Conservation (phyloP, 2,888 invertebrate species). For the Meghimatium bilineatum region DNA sequence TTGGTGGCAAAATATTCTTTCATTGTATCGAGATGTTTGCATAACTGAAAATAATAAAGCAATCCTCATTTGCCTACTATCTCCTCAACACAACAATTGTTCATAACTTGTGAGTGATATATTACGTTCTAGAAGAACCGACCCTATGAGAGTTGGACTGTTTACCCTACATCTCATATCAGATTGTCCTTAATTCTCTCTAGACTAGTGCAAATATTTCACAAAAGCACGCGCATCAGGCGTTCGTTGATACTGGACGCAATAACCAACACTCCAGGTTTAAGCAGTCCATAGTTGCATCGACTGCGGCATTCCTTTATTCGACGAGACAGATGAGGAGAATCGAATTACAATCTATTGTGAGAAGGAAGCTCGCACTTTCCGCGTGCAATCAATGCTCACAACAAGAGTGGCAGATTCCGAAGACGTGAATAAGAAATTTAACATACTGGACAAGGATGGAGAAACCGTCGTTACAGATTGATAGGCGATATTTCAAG, state of each 20-base stretch:
- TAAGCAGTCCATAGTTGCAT: constrained; percentile 8
- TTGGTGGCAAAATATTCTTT: no score
- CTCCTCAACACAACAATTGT: not conserved
- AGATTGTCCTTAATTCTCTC: constrained; percentile 17
- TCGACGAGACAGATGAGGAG: constrained; percentile 3
- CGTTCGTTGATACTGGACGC: not conserved
- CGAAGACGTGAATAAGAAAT: not conserved
- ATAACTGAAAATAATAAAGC: not conserved
- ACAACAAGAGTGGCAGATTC: constrained; percentile 7
- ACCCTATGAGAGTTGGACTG: not conserved
- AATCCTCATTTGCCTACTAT: not conserved
- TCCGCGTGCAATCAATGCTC: constrained; percentile 31
- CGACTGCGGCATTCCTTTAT: constrained; percentile 6
- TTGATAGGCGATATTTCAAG: constrained; percentile 16
- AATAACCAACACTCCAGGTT: constrained; percentile 10
- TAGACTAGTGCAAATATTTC: constrained; percentile 11
- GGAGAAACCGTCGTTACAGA: constrained; percentile 1
- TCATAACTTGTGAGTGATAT: not conserved
- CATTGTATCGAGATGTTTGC: no score
- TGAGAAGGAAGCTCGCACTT: constrained; percentile 22
- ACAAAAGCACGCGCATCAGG: constrained; percentile 4
- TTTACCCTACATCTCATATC: not conserved
- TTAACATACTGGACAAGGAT: not conserved
- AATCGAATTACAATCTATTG: constrained; percentile 28
- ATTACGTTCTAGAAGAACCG: not conserved